These are phyloP conservation scores for Cenopis cana DNA, from an alignment of 2,888 invertebrate genomes.

Conservation along the genomic window DNA sequence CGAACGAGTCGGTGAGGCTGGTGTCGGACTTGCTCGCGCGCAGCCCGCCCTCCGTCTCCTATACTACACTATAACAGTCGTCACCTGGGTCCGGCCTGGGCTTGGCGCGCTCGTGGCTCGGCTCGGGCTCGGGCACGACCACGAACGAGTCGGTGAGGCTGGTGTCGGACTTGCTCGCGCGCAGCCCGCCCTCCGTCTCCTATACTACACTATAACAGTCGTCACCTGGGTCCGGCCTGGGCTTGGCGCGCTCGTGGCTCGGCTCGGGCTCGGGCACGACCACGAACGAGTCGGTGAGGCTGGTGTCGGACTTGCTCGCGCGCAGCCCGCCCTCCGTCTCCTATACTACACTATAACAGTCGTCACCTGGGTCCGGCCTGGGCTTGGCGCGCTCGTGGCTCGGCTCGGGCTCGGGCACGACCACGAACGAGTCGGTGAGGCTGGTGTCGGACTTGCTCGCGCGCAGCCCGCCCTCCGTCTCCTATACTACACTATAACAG, in stretches of 20 bases:
- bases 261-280: slow-evolving; percentile 87
- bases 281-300: slow-evolving; percentile 95
- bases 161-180: slow-evolving; percentile 95
- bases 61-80: too few species aligned
- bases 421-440: slow-evolving; percentile 6
- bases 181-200: slow-evolving; percentile 83
- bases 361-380: too few species aligned
- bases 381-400: too few species aligned
- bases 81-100: too few species aligned
- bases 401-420: not conserved
- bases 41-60: too few species aligned
- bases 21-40: too few species aligned
- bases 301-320: too few species aligned
- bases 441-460: slow-evolving; percentile 94
- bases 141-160: slow-evolving; percentile 42
- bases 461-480: slow-evolving; percentile 85
- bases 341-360: too few species aligned
- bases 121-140: not conserved
- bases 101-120: too few species aligned
- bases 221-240: slow-evolving; percentile 43
- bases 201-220: too few species aligned
- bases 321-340: too few species aligned
- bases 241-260: slow-evolving; percentile 51
- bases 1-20: slow-evolving; percentile 96
- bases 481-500: too few species aligned